Evolutionary conservation across 2,888 invertebrate genomes (phyloP).

Genomic region (Ichneumoninae sp.): DNA sequence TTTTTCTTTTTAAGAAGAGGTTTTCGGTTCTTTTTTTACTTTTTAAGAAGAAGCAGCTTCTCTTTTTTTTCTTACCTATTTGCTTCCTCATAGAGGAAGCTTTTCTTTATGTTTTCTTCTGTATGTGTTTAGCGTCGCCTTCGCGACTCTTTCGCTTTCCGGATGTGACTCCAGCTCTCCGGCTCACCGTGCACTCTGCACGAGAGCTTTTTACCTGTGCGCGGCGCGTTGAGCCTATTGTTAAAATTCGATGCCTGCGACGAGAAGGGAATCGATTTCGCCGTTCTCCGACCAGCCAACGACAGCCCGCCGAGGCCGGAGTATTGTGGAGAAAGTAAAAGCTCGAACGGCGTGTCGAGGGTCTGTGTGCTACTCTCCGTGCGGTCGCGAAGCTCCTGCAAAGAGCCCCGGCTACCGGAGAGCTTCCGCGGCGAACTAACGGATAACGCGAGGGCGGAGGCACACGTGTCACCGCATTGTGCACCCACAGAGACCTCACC

Average conservation of each 20-base stretch:
- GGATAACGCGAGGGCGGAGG: constrained; percentile 18
- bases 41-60: no score
- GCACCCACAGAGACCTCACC: constrained; percentile 39
- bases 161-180: constrained; percentile 4
- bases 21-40: no score
- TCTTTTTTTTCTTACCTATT: no score
- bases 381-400: constrained; percentile 9
- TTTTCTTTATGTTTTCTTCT: background rate
- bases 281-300: background rate
- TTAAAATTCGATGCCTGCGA: constrained; percentile 37
- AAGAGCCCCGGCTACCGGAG: constrained; percentile 15
- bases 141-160: constrained; percentile 4
- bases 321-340: constrained; percentile 36
- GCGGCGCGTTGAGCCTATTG: background rate
- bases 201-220: constrained; percentile 21
- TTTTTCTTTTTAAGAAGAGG: no score
- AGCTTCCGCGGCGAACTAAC: constrained; percentile 20
- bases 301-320: constrained; percentile 1
- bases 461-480: constrained; percentile 51
- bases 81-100: no score
- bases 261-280: constrained; percentile 30
- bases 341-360: constrained; percentile 1
- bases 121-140: background rate
- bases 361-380: constrained; percentile 13
- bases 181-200: constrained; percentile 3